These are phyloP conservation scores for Acanthopagrus latus DNA, from an alignment of 2,797 vertebrate species.

Conservation along the genomic window DNA sequence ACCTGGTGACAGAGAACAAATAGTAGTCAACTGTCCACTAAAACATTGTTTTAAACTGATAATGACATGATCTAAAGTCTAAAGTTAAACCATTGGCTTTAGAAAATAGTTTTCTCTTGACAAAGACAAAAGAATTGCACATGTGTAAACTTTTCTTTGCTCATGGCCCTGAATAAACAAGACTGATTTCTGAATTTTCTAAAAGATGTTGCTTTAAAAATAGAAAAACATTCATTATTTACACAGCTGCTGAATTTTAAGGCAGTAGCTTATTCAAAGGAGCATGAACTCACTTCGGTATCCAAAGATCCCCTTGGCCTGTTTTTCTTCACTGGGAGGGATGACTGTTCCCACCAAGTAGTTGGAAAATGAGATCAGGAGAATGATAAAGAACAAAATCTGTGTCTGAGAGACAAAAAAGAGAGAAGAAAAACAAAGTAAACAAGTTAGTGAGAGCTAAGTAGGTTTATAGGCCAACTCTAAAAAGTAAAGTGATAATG, in stretches of 20 bases:
- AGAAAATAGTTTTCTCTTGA: too few species aligned
- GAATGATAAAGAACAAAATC: constrained; percentile 82
- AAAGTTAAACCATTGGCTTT: too few species aligned
- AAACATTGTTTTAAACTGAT: too few species aligned
- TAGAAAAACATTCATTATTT: too few species aligned
- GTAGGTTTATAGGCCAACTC: neutral
- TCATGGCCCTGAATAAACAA: too few species aligned
- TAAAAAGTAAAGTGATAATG: neutral
- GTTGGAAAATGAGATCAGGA: constrained; percentile 83
- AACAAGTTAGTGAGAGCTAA: neutral
- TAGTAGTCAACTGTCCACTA: too few species aligned
- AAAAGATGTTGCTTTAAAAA: too few species aligned
- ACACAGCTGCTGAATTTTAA: neutral
- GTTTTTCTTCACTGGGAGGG: constrained; percentile 66
- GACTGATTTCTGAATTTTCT: too few species aligned
- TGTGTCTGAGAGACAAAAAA: constrained; percentile 74
- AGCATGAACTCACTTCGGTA: constrained; percentile 77
- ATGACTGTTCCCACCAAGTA: constrained; percentile 83
- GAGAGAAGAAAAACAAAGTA: neutral
- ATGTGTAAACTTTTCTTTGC: too few species aligned
- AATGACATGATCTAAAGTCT: too few species aligned
- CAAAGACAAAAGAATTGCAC: too few species aligned
- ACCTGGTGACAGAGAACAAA: constrained; percentile 52
- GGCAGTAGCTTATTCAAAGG: neutral
- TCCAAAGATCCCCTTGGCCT: constrained; percentile 81